Base-by-base conservation (phyloP, 2,113 vertebrate species). In the Colius striatus region DNA sequence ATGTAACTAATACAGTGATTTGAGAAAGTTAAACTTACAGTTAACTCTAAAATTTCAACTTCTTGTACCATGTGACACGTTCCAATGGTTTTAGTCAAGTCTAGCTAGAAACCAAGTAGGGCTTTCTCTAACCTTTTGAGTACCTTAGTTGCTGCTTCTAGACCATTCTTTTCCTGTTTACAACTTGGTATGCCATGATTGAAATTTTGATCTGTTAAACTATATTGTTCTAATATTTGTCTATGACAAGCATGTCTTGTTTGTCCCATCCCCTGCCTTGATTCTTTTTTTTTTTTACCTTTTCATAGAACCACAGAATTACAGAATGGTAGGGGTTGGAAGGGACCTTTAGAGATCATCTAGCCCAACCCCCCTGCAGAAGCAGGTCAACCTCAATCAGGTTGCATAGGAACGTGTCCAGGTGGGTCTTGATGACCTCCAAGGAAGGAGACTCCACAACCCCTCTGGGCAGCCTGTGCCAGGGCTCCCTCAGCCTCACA, bases 181-280 rank as follows among this genome's bases (percentile, higher is more conserved):
- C 6, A 1, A 18, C 48, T 82, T 84, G 1, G 2, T 72, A 73
- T 83, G 32, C 34, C 17, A 6, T 22, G 9, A 47, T 13, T 23
- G 71, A 68, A 47, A 43, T 86, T 89, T 53, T 82, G 75, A 38
- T 61, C 30, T 54, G 13, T 62, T 84, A 20, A 66, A 81, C 12
- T 58, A 25, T 13, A 8, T 57, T 94, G 47, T 45, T 81, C 12
- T 54, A 16, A 48, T 12, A 45, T 61, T 81, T 81, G 30, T 7
- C 6, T 71, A 21, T 25, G 48, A 29, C 17, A 38, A 53, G n/a
- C 13, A 27, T 34, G 13, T 36, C 13, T 3, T 3, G 2, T 76
- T 75, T 6, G 11, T 60, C 47, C 11, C 2, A 1, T 36, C 54
- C 20, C 6, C 3, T 5, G 3, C 9, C 7, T 18, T 53, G n/a